phyloP scores from a whole-genome alignment of 2,113 vertebrate genomes.

The Archilochus colubris region DNA sequence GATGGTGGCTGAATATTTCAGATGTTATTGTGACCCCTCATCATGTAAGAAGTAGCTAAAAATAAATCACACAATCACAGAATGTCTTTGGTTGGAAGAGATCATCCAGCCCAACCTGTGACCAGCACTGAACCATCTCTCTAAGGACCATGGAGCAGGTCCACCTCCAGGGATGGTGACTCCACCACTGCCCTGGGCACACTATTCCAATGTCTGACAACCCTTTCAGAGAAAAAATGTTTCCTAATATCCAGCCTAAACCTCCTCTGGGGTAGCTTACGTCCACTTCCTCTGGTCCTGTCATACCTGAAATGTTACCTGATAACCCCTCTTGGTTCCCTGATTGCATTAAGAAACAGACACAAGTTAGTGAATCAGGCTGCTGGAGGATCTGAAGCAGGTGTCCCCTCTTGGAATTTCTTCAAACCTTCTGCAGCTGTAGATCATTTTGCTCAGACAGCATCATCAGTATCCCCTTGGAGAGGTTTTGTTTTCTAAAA shows the following conservation, averaged over 20 bases:
- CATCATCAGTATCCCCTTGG: neutral
- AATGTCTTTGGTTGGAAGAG: too few species aligned
- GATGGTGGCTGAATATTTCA: fast-evolving
- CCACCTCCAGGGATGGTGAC: too few species aligned
- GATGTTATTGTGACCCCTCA: neutral
- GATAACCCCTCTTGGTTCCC: neutral
- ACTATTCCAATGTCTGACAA: too few species aligned
- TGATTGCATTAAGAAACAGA: fast-evolving
- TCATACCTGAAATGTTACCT: too few species aligned
- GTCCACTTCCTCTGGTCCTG: too few species aligned
- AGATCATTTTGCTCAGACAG: neutral
- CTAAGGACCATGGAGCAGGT: too few species aligned
- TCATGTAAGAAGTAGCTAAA: neutral
- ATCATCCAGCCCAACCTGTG: too few species aligned
- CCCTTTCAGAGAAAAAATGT: too few species aligned
- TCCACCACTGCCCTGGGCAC: too few species aligned
- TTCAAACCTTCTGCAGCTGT: fast-evolving
- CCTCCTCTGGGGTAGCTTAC: too few species aligned
- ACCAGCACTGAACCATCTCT: too few species aligned
- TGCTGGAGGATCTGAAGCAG: neutral
- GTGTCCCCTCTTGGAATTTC: neutral
- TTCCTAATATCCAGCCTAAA: too few species aligned
- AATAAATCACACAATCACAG: neutral
- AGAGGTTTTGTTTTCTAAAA: neutral
- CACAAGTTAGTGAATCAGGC: neutral